Evolutionary conservation across 1,140 invertebrate genomes (phyloP).

Genomic region (Lithobius niger): DNA sequence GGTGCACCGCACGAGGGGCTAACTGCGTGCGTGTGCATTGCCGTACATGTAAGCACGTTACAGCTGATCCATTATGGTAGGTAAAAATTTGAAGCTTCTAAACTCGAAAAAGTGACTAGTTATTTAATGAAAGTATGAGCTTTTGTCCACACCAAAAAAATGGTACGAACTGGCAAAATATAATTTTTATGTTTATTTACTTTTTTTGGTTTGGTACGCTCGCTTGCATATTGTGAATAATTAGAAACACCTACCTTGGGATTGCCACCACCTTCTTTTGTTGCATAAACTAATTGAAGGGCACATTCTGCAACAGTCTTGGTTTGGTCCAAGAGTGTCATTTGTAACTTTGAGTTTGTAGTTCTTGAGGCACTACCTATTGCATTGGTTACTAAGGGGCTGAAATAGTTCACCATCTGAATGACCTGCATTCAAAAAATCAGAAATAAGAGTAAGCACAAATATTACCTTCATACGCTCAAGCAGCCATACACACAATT

Average conservation of each 20-base stretch:
- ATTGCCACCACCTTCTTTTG: conserved; percentile 87
- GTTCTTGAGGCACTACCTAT: conserved; percentile 75
- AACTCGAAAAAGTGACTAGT: too few relatives aligned
- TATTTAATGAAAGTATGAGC: conserved; percentile 22
- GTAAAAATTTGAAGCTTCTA: too few relatives aligned
- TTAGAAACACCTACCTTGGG: conserved; percentile 46
- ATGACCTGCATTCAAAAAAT: conserved; percentile 38
- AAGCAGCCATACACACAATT: neutral
- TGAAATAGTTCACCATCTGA: conserved; percentile 67
- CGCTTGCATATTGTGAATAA: too few relatives aligned
- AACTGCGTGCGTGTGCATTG: too few relatives aligned
- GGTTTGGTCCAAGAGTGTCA: conserved; percentile 74
- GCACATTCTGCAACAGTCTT: conserved; percentile 88
- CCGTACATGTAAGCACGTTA: too few relatives aligned
- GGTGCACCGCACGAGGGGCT: too few relatives aligned
- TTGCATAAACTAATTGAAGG: conserved; percentile 65
- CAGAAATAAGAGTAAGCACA: neutral
- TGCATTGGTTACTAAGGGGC: conserved; percentile 64
- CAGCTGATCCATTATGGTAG: too few relatives aligned
- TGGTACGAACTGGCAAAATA: too few relatives aligned
- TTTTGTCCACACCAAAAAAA: conserved; percentile 20
- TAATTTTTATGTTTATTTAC: too few relatives aligned
- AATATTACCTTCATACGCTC: neutral
- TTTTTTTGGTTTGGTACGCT: too few relatives aligned
- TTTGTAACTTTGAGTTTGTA: conserved; percentile 77